Percentiles rank a stretch among this genome's conserved stretches.
These are phyloP conservation scores for Apodemia duryi DNA, from an alignment of 2,888 invertebrate species.

Conservation along the genomic window DNA sequence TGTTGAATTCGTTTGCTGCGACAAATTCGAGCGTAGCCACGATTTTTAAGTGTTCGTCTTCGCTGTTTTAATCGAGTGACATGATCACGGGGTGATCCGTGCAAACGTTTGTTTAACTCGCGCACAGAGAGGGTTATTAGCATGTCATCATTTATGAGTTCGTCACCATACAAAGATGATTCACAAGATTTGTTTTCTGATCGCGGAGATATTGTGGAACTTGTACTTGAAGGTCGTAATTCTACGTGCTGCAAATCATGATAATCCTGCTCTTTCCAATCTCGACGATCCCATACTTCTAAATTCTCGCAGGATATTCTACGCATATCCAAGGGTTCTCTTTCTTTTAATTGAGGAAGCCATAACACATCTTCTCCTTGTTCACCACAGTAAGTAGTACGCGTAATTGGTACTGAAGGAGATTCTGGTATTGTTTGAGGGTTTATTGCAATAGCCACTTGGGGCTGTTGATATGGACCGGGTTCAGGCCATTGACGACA, in stretches of 20 bases:
- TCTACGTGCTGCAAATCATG: slow-evolving; percentile 62
- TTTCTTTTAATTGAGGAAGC: slow-evolving; percentile 82
- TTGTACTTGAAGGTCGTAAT: slow-evolving; percentile 83
- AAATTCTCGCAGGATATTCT: slow-evolving; percentile 84
- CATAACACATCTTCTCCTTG: slow-evolving; percentile 87
- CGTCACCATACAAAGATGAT: slow-evolving; percentile 82
- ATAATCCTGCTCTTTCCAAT: slow-evolving; percentile 79
- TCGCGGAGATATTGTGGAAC: slow-evolving; percentile 82
- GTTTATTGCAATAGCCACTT: slow-evolving; percentile 80
- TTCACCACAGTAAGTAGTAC: slow-evolving; percentile 76
- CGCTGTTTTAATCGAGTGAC: slow-evolving; percentile 95
- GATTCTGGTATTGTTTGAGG: slow-evolving; percentile 93
- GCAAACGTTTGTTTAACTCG: slow-evolving; percentile 95
- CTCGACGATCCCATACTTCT: slow-evolving; percentile 84
- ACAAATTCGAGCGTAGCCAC: slow-evolving; percentile 98
- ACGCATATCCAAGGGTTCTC: slow-evolving; percentile 89
- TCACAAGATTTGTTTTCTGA: slow-evolving; percentile 62
- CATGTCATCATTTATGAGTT: slow-evolving; percentile 90
- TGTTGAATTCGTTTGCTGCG: slow-evolving; percentile 95
- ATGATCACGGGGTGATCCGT: slow-evolving; percentile 94
- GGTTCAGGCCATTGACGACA: slow-evolving; percentile 83
- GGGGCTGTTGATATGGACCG: slow-evolving; percentile 79
- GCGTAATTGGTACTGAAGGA: slow-evolving; percentile 80
- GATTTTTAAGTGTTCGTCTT: slow-evolving; percentile 95
- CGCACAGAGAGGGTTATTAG: slow-evolving; percentile 94